These are phyloP conservation scores for Tragelaphus oryx DNA, from an alignment of 2,797 vertebrate species.

Conservation along the genomic window DNA sequence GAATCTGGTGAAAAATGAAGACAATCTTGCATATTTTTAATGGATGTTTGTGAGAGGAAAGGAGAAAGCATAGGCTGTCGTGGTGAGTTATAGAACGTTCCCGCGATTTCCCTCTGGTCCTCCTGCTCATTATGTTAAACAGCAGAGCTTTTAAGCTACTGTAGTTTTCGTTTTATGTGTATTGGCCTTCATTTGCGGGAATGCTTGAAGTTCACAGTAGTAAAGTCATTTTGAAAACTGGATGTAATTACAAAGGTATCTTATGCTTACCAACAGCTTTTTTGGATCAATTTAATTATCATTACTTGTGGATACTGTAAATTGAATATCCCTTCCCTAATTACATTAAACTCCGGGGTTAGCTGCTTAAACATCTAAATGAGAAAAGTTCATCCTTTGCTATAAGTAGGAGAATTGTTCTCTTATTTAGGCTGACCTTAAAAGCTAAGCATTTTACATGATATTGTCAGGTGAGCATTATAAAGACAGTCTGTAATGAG, in stretches of 20 bases:
- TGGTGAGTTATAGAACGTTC: constrained; percentile 79
- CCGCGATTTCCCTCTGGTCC: constrained; percentile 70
- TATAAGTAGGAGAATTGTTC: constrained; percentile 84
- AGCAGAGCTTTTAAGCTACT: constrained; percentile 78
- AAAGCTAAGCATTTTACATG: constrained; percentile 76
- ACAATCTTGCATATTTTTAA: constrained; percentile 65
- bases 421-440: constrained; percentile 83
- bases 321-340: constrained; percentile 88
- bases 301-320: constrained; percentile 89
- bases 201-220: constrained; percentile 84
- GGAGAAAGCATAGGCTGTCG: constrained; percentile 75
- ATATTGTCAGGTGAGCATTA: constrained; percentile 82
- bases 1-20: constrained; percentile 60
- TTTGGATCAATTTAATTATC: constrained; percentile 86
- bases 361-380: constrained; percentile 84
- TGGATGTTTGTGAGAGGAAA: constrained; percentile 75
- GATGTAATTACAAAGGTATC: constrained; percentile 87
- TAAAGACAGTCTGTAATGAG: constrained; percentile 84
- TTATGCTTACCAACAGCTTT: constrained; percentile 88
- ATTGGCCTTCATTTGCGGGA: constrained; percentile 87
- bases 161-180: constrained; percentile 81
- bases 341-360: constrained; percentile 85
- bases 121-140: constrained; percentile 79
- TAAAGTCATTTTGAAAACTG: constrained; percentile 82
- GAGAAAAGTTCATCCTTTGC: constrained; percentile 83